Percentiles rank a stretch among this genome's conserved stretches.
Conservation (phyloP, 2,888 invertebrate genomes). For the Punctoribates punctum region DNA sequence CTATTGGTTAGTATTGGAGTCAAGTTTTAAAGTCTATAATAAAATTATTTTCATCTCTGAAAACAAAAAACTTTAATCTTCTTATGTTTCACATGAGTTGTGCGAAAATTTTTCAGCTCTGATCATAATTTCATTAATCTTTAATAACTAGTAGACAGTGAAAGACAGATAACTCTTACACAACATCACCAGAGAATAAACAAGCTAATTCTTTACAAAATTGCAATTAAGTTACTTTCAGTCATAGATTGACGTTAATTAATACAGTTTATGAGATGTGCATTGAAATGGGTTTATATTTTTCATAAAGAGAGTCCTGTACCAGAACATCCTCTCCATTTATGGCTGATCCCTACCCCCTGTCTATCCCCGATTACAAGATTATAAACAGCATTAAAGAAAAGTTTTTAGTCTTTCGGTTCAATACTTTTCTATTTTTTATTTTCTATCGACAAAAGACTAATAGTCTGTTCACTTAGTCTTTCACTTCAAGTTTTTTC, state of each 20-base stretch:
- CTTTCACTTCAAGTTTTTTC: not conserved
- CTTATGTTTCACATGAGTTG: not conserved
- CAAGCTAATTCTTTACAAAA: too few relatives aligned
- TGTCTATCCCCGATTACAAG: too few relatives aligned
- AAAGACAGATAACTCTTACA: not conserved
- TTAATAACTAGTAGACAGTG: constrained; percentile 5
- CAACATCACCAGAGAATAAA: too few relatives aligned
- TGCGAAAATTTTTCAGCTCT: not conserved
- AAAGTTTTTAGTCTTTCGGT: not conserved
- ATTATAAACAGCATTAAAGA: too few relatives aligned
- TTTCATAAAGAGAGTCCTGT: too few relatives aligned
- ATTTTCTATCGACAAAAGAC: not conserved
- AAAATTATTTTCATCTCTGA: not conserved
- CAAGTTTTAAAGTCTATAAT: not conserved
- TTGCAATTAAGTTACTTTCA: too few relatives aligned
- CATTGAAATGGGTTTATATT: too few relatives aligned
- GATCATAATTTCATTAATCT: constrained; percentile 16
- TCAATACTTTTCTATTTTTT: constrained; percentile 8
- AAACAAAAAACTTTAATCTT: not conserved
- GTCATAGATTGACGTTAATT: too few relatives aligned
- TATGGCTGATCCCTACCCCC: too few relatives aligned
- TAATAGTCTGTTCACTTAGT: not conserved
- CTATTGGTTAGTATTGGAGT: constrained; percentile 6
- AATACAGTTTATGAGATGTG: too few relatives aligned
- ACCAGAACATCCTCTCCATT: too few relatives aligned